Evolutionary conservation across 2,113 vertebrate genomes (phyloP), one percentile per base, ranked within the genome.

Genomic region (Percina caprodes): DNA sequence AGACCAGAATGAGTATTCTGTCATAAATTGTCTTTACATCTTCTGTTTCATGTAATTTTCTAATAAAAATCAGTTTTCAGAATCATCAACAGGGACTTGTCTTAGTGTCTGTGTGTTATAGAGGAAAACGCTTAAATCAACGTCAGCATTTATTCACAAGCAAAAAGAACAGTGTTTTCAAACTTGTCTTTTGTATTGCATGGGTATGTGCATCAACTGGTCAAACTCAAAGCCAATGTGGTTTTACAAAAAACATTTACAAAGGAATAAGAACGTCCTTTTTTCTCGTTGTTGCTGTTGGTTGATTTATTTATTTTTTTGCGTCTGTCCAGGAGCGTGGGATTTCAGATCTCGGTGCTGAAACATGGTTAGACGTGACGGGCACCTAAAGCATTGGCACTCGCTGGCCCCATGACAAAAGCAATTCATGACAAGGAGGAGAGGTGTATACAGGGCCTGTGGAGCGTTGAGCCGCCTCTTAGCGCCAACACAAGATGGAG

Each of bases 401-500:
- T 79, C 49, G 83, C 77, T 23, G 78, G 80, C 71, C 69, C 58
- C 23, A 45, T 6, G 18, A 69, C 39, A 15, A 52, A 60, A n/a
- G 82, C 24, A 0, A 74, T 71, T 91, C 87, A 86, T 60, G 81
- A 93, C 39, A 15, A 76, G 13, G 55, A 79, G 65, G 71, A 52
- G 46, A 26, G 59, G 33, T 26, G 70, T 86, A 4, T 74, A 66
- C 78, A 55, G 74, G 74, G 21, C 39, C 67, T 63, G 58, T 75
- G 70, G 58, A 48, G 30, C 12, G 49, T 6, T 8, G 62, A 86
- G 42, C 97, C 97, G 73, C 97, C 97, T 91, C 97, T 94, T 74
- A 98, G 94, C 0, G 97, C 97, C 94, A 98, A 85, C 63, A 98
- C 97, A 69, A 98, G 94, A 83, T 98, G 97, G 71, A 98, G 95